Base-by-base conservation (phyloP, 1,140 invertebrate species). In the Cephus cinctus region DNA sequence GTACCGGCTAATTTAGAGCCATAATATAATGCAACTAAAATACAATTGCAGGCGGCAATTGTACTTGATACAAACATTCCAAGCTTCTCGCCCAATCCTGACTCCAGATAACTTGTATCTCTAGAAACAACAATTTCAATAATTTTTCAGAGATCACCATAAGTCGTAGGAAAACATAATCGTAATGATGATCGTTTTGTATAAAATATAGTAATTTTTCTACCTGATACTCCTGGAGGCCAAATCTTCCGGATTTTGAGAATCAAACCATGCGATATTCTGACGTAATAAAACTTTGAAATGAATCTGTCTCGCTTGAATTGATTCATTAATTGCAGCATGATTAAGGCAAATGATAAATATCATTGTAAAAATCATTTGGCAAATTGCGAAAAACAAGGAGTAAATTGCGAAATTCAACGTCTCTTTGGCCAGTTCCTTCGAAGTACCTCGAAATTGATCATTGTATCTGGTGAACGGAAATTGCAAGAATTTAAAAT, bases 211-310 rank as follows among this genome's bases (percentile, higher is more conserved):
- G n/a, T n/a, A n/a, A n/a, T n/a, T n/a, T n/a, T n/a, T n/a, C n/a
- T 16, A 46, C 44, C 12, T 46, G 20, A 46, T 46, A 38, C 44
- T 46, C 2, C 9, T 38, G 9, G 22, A 5, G n/a, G 44, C 34
- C 32, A 46, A 38, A n/a, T 38, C 22, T 4, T 23, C 44, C 5
- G 44, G 23, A 16, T 38, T 32, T 46, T 46, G 44, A 11, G 27
- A 23, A 27, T 16, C 14, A 6, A 46, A 23, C 44, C 44, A 46
- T 8, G 44, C 23, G 8, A 46, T 46, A 27, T 36, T 46, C 19
- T 46, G 44, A 20, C 25, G 34, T 5, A 46, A 25, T 25, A 46
- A 4, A 2, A 35, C 32, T 30, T 30, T 38, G 21, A 46, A 46
- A 8, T 46, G 35, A 14, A 38, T 46, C n/a, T 38, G 16, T 9